Base-by-base conservation (phyloP, 2,888 invertebrate species). In the Cephus spinipes region DNA sequence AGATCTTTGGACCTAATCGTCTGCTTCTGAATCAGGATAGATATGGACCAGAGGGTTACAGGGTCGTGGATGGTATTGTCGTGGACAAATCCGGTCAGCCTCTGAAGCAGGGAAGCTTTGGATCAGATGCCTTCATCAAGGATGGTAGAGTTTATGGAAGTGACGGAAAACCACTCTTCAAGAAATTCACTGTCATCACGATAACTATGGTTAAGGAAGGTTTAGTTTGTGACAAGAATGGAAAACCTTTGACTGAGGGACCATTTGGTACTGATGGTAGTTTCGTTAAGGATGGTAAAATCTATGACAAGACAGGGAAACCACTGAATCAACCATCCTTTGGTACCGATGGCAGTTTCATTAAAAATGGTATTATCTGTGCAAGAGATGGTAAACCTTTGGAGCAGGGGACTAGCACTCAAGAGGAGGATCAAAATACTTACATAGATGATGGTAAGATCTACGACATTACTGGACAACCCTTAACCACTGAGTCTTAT, bases 381-480 rank as follows among this genome's bases (percentile, higher is more conserved):
- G 76, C 76, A 12, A 75, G 75, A 34, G 76, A 78, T 68, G 80
- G 77, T 11, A 77, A 77, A 68, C 74, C 79, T 15, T 36, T 77
- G 40, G 79, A 79, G 32, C 76, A 79, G 55, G 79, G 73, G 4
- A 12, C 71, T 33, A 71, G 31, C 12, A 69, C 40, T 32, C 74
- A 76, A 2, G 34, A 79, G 12, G 78, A 78, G 31, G 78, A 78
- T 68, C 78, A 78, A 33, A 76, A 15, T 11, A 89, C 86, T 40
- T 78, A 78, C 32, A 76, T 78, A 33, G 73, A 78, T 31, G 76
- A 78, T 3, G 78, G 78, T 35, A 71, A 73, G n/a, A 68, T 78
- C 68, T 78, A 73, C 23, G 68, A 78, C 15, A 76, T 78, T 31
- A 76, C 75, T 31, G 78, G 78, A 9, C 75, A 78, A 76, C 73